A percentile compares a stretch with the other conserved stretches of the same genome.
These are phyloP conservation scores for Caenorhabditis doughertyi DNA, from an alignment of 2,888 invertebrate species.

Conservation along the genomic window DNA sequence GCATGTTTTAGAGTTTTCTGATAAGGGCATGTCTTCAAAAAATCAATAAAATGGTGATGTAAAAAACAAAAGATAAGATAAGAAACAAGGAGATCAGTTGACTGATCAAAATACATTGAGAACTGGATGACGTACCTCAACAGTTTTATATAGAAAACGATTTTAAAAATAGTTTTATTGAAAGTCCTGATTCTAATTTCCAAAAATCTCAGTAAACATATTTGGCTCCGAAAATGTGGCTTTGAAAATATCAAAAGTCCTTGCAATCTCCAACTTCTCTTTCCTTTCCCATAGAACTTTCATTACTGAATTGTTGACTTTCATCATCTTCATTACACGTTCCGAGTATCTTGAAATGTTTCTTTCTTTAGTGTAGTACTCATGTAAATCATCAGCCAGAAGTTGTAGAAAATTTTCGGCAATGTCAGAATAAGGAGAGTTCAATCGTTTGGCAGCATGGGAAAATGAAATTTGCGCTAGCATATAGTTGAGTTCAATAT, in stretches of 20 bases:
- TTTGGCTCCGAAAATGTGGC: no score
- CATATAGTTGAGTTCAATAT: no score
- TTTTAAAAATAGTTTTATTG: no score
- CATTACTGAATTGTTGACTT: slow-evolving; percentile 43
- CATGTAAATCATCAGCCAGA: slow-evolving; percentile 47
- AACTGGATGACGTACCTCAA: slow-evolving; percentile 52
- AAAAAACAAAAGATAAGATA: no score
- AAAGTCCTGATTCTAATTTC: not conserved
- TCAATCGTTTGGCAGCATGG: slow-evolving; percentile 48
- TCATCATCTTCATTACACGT: slow-evolving; percentile 36
- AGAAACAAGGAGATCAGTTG: no score
- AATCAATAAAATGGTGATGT: no score
- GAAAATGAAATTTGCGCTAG: slow-evolving; percentile 52
- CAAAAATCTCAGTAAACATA: slow-evolving; percentile 42
- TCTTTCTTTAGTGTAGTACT: slow-evolving; percentile 11
- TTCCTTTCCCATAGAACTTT: slow-evolving; percentile 1
- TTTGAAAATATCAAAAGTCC: slow-evolving; percentile 35
- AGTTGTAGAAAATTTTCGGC: slow-evolving; percentile 28
- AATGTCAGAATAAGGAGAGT: slow-evolving; percentile 5
- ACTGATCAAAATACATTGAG: no score
- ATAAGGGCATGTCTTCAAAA: no score
- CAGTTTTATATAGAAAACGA: slow-evolving; percentile 46
- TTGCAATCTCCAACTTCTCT: slow-evolving; percentile 19
- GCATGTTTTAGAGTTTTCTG: not conserved
- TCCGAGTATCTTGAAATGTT: slow-evolving; percentile 26